A percentile compares a stretch with the other conserved stretches of the same genome.
Evolutionary conservation across 2,113 vertebrate genomes (phyloP).

Genomic region (Pelodiscus sinensis): DNA sequence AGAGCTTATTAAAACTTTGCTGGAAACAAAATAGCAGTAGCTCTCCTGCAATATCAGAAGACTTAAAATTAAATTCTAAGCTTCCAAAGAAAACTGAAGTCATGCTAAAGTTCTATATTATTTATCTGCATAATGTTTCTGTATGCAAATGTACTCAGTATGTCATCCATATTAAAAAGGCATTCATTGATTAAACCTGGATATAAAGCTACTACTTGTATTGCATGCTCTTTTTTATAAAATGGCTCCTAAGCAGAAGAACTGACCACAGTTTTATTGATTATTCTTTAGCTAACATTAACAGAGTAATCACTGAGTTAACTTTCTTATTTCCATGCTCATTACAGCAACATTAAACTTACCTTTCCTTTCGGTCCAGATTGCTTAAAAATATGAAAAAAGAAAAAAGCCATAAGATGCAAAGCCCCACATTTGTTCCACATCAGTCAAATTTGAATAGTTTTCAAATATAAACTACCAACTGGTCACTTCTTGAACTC

Average conservation of each 20-base stretch:
- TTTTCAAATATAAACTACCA: background rate
- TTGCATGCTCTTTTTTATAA: background rate
- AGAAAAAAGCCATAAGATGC: slow-evolving; percentile 72
- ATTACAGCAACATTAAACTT: slow-evolving; percentile 71
- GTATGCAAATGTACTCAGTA: background rate
- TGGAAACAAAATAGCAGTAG: background rate
- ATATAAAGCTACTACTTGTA: background rate
- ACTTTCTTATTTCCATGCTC: slow-evolving; percentile 58
- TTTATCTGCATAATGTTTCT: background rate
- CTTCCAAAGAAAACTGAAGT: background rate
- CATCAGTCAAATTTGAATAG: slow-evolving; percentile 31
- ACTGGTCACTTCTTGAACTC: background rate
- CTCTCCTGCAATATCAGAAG: background rate
- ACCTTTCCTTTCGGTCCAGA: slow-evolving; percentile 89
- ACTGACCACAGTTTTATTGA: background rate
- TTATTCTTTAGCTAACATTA: background rate
- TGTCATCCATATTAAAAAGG: background rate
- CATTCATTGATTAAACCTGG: background rate
- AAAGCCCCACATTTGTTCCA: slow-evolving; percentile 56
- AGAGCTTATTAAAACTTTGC: background rate
- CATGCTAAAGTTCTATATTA: background rate
- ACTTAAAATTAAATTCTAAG: background rate
- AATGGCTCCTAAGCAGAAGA: background rate
- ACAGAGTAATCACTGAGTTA: background rate
- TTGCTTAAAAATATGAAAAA: slow-evolving; percentile 80